A percentile compares a stretch with the other conserved stretches of the same genome.
Evolutionary conservation across 1,140 invertebrate genomes (phyloP).

Genomic region (Heliothis virescens): DNA sequence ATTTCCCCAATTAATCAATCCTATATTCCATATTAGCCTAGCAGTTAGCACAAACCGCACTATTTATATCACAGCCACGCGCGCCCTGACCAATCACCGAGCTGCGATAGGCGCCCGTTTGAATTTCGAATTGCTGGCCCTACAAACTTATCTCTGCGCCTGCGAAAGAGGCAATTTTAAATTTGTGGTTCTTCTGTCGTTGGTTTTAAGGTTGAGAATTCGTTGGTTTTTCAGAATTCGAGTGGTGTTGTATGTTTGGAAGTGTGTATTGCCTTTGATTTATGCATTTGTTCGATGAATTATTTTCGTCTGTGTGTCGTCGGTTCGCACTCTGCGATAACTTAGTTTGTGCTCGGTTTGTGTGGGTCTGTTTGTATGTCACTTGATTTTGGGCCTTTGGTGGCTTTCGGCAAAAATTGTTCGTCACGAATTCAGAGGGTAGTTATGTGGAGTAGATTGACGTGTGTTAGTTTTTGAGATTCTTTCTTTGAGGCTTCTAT

Average conservation of each 20-base stretch:
- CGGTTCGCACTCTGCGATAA: conserved; percentile 70
- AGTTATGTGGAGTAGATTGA: no score
- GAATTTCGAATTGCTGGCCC: conserved; percentile 72
- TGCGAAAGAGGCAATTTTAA: conserved; percentile 44
- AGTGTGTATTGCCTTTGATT: conserved; percentile 71
- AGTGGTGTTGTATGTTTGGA: conserved; percentile 12
- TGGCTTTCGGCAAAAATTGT: no score
- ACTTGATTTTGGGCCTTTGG: conserved; percentile 16
- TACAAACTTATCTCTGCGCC: conserved; percentile 61
- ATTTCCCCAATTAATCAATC: conserved; percentile 59
- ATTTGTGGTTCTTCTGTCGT: conserved; percentile 48
- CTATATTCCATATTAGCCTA: conserved; percentile 68
- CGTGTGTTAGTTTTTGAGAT: no score
- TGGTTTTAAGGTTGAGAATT: conserved; percentile 45
- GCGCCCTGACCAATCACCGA: conserved; percentile 78
- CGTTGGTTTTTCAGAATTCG: conserved; percentile 13
- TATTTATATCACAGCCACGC: conserved; percentile 79
- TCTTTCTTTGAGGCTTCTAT: no score
- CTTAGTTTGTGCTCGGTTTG: conserved; percentile 55
- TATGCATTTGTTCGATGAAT: conserved; percentile 81
- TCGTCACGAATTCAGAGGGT: no score
- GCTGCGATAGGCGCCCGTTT: conserved; percentile 76
- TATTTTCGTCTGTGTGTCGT: conserved; percentile 73
- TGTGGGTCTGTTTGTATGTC: conserved; percentile 53
- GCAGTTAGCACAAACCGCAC: conserved; percentile 71